Evolutionary conservation across 2,797 vertebrate species (phyloP).

Genomic region (Smutsia gigantea): DNA sequence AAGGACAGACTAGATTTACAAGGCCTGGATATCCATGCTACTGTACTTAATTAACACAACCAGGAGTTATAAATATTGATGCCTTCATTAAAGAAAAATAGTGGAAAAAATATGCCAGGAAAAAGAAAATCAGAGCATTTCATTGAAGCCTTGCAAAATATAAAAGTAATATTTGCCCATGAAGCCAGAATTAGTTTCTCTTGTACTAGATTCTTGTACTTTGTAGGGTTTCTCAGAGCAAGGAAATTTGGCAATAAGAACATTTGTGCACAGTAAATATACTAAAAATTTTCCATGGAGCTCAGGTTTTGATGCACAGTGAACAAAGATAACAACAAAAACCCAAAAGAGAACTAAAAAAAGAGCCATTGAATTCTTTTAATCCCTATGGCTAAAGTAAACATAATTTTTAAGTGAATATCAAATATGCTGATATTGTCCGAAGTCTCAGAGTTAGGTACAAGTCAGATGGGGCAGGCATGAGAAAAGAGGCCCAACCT

Average conservation of each 20-base stretch:
- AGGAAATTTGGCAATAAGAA: not conserved
- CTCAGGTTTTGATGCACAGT: slow-evolving; percentile 20
- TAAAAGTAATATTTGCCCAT: not conserved
- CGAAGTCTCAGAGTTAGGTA: not conserved
- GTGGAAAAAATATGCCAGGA: not conserved
- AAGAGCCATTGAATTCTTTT: not conserved
- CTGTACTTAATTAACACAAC: not conserved
- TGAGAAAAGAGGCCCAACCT: not conserved
- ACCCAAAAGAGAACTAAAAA: not conserved
- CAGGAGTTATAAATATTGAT: slow-evolving; percentile 15
- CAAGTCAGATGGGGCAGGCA: not conserved
- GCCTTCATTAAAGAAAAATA: not conserved
- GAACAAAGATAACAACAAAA: slow-evolving; percentile 18
- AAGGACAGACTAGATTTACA: not conserved
- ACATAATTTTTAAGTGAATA: not conserved
- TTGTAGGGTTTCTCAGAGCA: not conserved
- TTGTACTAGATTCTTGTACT: slow-evolving; percentile 30
- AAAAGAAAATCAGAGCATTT: slow-evolving; percentile 33
- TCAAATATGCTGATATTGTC: not conserved
- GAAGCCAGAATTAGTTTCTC: slow-evolving; percentile 28
- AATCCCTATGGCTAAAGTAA: not conserved
- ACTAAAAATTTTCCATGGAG: not conserved
- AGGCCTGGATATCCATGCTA: not conserved
- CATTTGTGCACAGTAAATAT: slow-evolving; percentile 11
- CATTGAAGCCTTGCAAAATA: slow-evolving; percentile 24